Base-by-base conservation (phyloP, 2,113 vertebrate species). In the Engystomops pustulosus region DNA sequence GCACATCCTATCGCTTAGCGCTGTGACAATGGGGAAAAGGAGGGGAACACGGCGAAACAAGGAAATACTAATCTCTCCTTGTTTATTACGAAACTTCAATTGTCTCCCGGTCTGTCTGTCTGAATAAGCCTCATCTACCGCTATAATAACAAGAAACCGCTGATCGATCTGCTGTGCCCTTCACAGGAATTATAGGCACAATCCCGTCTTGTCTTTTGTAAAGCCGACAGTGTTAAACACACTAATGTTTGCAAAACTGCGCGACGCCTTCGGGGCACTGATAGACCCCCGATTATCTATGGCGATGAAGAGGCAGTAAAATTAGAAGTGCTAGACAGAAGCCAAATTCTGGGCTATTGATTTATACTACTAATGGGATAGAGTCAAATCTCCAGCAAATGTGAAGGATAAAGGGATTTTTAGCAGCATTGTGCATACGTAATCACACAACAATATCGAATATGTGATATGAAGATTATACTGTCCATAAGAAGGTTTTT, bases 1-100 rank as follows among this genome's bases (percentile, higher is more conserved):
- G 94, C 93, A 96, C 95, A 96, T 95, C 96, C 95, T 93, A 95
- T 94, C 94, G 94, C 93, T 91, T 91, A 53, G 91, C 92, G 90
- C 92, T 91, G 91, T 92, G 94, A 94, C 94, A 93, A 94, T 93
- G 91, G 91, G 90, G 89, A 89, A 82, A 84, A 74, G 60, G 53
- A 36, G 88, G 86, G 71, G 88, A 74, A 79, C 86, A 89, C 89
- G 88, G 88, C 87, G 91, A 91, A 91, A 90, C 90, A 90, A 89
- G 90, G 88, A 91, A 92, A 94, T 92, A 91, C 88, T 90, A 91
- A 91, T 92, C 90, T 86, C 88, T 88, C 88, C 90, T 91, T 89
- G 87, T 88, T 93, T 91, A 91, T 90, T 89, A 90, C 90, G 89
- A 88, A 88, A 90, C 89, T 90, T 88, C 93, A 89, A 92, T 93